Conservation (phyloP, 2,797 vertebrate species). For the Coendou prehensilis region DNA sequence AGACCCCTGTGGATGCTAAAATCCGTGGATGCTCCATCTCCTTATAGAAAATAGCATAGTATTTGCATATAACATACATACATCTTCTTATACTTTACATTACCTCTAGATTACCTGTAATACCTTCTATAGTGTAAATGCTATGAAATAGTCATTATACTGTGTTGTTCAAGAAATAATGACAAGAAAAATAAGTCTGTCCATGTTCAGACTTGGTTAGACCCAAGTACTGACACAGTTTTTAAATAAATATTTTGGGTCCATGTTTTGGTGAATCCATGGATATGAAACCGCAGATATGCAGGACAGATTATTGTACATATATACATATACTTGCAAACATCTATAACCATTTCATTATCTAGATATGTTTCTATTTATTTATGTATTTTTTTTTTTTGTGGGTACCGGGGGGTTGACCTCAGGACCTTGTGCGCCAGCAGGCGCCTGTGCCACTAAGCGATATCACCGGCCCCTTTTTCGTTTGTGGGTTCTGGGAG, state of each 20-base stretch:
- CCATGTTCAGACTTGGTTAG: neutral
- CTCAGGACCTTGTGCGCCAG: too few relatives aligned
- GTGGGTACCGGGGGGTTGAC: too few relatives aligned
- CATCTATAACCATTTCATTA: neutral
- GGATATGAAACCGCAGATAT: neutral
- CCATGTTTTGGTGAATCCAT: neutral
- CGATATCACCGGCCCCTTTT: too few relatives aligned
- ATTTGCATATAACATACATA: neutral
- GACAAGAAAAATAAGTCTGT: neutral
- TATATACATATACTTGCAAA: neutral
- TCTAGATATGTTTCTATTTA: neutral
- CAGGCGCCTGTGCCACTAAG: too few relatives aligned
- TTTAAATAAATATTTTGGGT: neutral
- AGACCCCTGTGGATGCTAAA: neutral
- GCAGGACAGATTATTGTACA: too few relatives aligned
- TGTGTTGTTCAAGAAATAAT: neutral
- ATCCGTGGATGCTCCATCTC: neutral
- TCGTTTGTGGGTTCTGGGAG: too few relatives aligned
- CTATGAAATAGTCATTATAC: neutral
- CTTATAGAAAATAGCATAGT: too few relatives aligned
- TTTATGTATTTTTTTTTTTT: too few relatives aligned
- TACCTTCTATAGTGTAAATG: neutral
- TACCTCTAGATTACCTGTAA: neutral
- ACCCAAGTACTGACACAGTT: neutral
- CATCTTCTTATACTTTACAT: neutral